Conservation (phyloP, 2,797 vertebrate species). For the Sphenopsis melanotis region DNA sequence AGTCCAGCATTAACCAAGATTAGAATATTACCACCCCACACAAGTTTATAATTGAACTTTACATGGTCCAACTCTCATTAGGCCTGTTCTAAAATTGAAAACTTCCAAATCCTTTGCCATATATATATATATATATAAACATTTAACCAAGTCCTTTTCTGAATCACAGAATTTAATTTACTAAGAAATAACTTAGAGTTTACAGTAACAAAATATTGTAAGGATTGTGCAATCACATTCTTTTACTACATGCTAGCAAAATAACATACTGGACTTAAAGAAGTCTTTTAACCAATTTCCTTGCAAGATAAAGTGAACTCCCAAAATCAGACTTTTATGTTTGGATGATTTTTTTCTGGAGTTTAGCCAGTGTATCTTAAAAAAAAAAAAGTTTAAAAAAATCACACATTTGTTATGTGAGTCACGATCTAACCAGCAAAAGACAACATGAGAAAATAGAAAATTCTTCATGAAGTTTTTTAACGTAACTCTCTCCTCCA, state of each 20-base stretch:
- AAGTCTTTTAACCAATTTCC: background rate
- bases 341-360: constrained; percentile 27
- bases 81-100: background rate
- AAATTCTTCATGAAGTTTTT: constrained; percentile 6
- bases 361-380: constrained; percentile 1
- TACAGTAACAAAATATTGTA: background rate
- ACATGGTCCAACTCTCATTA: background rate
- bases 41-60: background rate
- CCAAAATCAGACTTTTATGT: background rate
- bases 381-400: background rate
- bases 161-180: background rate
- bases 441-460: constrained; percentile 38
- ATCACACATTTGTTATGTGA: constrained; percentile 50
- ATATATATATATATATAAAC: background rate
- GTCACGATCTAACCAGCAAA: constrained; percentile 40
- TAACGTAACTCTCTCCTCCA: background rate
- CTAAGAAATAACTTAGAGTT: background rate
- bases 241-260: background rate
- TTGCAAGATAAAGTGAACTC: background rate
- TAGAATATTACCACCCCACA: background rate
- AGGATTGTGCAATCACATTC: background rate
- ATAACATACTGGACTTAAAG: background rate
- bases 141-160: background rate
- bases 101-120: background rate
- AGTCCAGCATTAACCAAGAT: background rate